Conservation (phyloP, 2,113 vertebrate genomes). For the Pipra filicauda region DNA sequence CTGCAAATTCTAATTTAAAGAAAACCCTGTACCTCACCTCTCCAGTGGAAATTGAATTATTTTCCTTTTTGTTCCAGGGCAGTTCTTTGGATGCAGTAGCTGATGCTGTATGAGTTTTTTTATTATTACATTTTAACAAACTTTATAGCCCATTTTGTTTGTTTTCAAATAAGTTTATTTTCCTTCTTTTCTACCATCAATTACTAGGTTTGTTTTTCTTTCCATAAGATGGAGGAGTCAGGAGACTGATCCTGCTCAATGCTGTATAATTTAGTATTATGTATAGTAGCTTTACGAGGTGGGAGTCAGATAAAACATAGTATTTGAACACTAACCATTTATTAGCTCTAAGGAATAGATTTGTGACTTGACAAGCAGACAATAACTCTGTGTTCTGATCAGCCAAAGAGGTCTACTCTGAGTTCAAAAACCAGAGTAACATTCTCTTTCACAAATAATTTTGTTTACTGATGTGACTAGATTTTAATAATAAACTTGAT, state of each 20-base stretch:
- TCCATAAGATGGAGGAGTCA: conserved; percentile 37
- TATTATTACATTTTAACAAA: conserved; percentile 77
- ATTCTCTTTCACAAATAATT: conserved; percentile 68
- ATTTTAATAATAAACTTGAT: conserved; percentile 82
- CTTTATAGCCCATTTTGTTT: conserved; percentile 80
- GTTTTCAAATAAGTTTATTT: conserved; percentile 78
- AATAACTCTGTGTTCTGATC: conserved; percentile 76
- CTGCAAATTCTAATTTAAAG: conserved; percentile 34
- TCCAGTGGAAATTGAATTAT: conserved; percentile 56
- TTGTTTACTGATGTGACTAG: conserved; percentile 74
- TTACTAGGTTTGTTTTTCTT: conserved; percentile 62
- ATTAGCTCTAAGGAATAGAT: conserved; percentile 75
- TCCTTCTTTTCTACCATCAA: conserved; percentile 70
- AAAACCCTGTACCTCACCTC: neutral
- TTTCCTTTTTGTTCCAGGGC: conserved; percentile 34
- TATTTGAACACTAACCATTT: conserved; percentile 72
- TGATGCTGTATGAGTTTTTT: conserved; percentile 34
- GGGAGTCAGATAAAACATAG: conserved; percentile 71
- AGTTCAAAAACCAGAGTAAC: conserved; percentile 52
- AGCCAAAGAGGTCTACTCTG: conserved; percentile 67
- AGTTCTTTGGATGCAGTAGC: neutral
- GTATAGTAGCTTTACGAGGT: conserved; percentile 64
- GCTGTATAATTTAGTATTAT: conserved; percentile 71
- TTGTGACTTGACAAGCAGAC: conserved; percentile 72
- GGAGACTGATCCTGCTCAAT: conserved; percentile 67